These are phyloP conservation scores for Pteronotus mesoamericanus DNA, from an alignment of 2,797 vertebrate genomes.

Conservation along the genomic window DNA sequence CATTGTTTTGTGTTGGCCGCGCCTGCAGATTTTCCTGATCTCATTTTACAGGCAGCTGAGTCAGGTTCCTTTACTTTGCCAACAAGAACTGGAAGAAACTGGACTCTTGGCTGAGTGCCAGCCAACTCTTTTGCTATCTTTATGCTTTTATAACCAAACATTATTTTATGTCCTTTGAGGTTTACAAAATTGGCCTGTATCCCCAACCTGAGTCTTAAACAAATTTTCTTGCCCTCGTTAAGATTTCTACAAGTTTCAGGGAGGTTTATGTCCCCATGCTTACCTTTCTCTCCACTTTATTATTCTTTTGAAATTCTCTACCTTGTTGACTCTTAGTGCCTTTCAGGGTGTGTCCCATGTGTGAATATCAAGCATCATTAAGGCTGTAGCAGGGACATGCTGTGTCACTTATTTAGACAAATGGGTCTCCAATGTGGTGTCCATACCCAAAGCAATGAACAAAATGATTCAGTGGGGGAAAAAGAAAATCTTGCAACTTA, in stretches of 20 bases:
- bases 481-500: background rate
- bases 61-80: slow-evolving; percentile 23
- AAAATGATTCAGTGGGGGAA: background rate
- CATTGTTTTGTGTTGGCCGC: background rate
- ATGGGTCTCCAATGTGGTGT: background rate
- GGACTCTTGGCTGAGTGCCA: background rate
- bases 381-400: background rate
- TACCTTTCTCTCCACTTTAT: background rate
- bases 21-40: background rate
- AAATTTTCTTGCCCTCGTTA: background rate
- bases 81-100: slow-evolving; percentile 23
- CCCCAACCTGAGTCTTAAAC: background rate
- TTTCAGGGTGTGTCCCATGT: background rate
- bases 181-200: slow-evolving; percentile 32
- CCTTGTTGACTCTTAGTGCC: background rate
- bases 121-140: background rate
- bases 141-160: slow-evolving; percentile 32
- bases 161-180: slow-evolving; percentile 40
- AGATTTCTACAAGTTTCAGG: background rate
- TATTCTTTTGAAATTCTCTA: background rate
- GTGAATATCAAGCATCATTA: background rate
- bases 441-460: background rate
- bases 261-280: background rate
- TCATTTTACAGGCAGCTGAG: background rate
- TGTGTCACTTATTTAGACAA: background rate